Base-by-base conservation (phyloP, 2,888 invertebrate genomes). In the Cepaea hortensis region DNA sequence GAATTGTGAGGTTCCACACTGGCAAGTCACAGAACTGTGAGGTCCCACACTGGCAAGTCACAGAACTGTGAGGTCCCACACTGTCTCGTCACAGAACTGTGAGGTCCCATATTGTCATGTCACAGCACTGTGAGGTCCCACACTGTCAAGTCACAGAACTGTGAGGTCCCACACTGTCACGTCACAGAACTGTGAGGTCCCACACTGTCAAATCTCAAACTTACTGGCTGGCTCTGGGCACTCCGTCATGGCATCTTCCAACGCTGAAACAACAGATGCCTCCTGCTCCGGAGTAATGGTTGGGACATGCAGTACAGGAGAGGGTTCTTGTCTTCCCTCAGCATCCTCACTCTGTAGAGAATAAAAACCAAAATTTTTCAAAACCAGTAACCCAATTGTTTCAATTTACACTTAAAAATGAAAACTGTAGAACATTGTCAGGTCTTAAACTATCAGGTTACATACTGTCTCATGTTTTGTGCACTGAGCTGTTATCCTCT, bases 231-330 rank as follows among this genome's bases (percentile, higher is more conserved):
- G 68, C 35, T 86, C 84, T 55, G 62, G 87, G n/a, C 84, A 84
- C 11, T 87, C 87, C 35, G 62, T 62, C 87, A 87, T 87, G 20
- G 87, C 87, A 62, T 87, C 87, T 65, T 87, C 87, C 46, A 87
- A 75, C 15, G 87, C 87, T 13, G 87, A 84, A 35, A 79, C 61
- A 20, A 87, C 87, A 20, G 84, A 84, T 3, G 87, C 87, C 35
- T 84, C 87, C 72, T 87, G 87, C 61, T 87, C 87, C 55, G 87
- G 84, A 13, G 87, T 87, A 11, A 87, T 79, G 35, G 75, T 70
- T 0, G 86, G 75, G 4, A 83, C 77, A n/a, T 79, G 83, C 46
- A 84, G 9, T 2, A 73, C 72, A 7, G 86, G 82, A 11, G 81
- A 81, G 0, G 85, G 81, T 18, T 50, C 23, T 7, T 75, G 73